Evolutionary conservation across 2,797 vertebrate genomes (phyloP).

Genomic region (Petrocephalus sullivani): DNA sequence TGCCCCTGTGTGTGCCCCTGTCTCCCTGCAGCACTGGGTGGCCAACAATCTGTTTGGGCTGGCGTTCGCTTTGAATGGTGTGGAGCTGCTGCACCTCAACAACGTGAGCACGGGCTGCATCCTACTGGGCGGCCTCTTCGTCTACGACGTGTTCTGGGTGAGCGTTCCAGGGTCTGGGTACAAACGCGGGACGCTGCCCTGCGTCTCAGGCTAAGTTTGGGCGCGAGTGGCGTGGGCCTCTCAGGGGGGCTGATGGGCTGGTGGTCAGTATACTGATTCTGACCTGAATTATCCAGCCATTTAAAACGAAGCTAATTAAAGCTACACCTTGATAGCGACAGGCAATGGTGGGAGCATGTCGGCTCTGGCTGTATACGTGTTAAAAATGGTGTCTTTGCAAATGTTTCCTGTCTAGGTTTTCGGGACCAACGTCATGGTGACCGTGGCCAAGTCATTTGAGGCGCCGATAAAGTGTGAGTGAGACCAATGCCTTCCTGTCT

Average conservation of each 20-base stretch:
- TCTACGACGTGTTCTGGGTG: conserved; percentile 97
- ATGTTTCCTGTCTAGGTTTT: conserved; percentile 71
- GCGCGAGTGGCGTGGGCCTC: background rate
- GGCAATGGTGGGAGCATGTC: background rate
- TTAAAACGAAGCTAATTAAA: background rate
- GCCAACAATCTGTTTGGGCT: conserved; percentile 96
- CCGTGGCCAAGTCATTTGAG: conserved; percentile 92
- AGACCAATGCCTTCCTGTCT: background rate
- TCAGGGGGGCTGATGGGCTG: background rate
- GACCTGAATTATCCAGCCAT: background rate
- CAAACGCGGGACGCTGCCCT: background rate
- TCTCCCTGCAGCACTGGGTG: conserved; percentile 83
- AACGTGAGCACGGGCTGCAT: conserved; percentile 97
- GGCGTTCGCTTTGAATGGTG: conserved; percentile 91
- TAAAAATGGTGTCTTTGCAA: background rate
- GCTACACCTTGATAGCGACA: background rate
- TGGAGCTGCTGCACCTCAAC: conserved; percentile 93
- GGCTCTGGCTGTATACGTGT: background rate
- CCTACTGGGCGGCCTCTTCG: conserved; percentile 88
- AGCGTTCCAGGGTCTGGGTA: conserved; percentile 37
- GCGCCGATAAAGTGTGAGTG: conserved; percentile 93
- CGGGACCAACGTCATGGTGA: conserved; percentile 97
- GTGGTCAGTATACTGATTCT: background rate
- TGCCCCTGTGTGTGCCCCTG: background rate
- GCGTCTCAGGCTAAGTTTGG: background rate